Percentiles rank a stretch among this genome's conserved stretches.
Conservation (phyloP, 2,888 invertebrate species). For the Rhimphoctona megacephalus region DNA sequence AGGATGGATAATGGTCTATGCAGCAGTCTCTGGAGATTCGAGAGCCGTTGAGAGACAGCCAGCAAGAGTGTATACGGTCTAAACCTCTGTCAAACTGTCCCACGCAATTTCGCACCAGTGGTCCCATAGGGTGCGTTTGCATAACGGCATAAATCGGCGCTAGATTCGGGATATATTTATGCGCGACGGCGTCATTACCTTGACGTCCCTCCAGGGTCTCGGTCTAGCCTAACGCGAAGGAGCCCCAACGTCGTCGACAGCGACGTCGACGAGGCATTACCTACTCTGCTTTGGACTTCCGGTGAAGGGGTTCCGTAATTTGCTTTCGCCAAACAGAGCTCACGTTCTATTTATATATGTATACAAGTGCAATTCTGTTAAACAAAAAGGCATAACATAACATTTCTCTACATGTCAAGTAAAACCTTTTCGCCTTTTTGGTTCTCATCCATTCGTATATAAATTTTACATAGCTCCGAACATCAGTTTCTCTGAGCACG, state of each 20-base stretch:
- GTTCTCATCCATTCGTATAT: constrained; percentile 19
- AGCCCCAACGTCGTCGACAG: constrained; percentile 51
- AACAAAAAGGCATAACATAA: constrained; percentile 35
- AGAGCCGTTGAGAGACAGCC: constrained; percentile 13
- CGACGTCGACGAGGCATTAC: constrained; percentile 67
- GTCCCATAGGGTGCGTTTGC: constrained; percentile 71
- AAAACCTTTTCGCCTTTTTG: neutral
- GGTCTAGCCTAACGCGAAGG: constrained; percentile 22
- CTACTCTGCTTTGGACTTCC: constrained; percentile 64
- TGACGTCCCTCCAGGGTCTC: constrained; percentile 66
- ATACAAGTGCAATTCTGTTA: neutral
- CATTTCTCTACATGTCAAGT: neutral
- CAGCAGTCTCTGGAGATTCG: constrained; percentile 56
- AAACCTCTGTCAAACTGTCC: constrained; percentile 69
- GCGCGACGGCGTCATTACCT: constrained; percentile 72
- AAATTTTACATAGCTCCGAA: constrained; percentile 30
- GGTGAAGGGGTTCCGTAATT: constrained; percentile 69
- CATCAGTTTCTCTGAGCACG: constrained; percentile 61
- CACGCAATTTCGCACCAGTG: constrained; percentile 65
- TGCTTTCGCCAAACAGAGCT: constrained; percentile 67
- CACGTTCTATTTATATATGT: constrained; percentile 33
- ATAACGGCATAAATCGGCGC: constrained; percentile 73
- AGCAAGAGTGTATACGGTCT: constrained; percentile 55
- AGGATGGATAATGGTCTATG: constrained; percentile 61
- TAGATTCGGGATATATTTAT: constrained; percentile 74